These are phyloP conservation scores for Trachelus tabidus DNA, from an alignment of 2,888 invertebrate species.

Conservation along the genomic window DNA sequence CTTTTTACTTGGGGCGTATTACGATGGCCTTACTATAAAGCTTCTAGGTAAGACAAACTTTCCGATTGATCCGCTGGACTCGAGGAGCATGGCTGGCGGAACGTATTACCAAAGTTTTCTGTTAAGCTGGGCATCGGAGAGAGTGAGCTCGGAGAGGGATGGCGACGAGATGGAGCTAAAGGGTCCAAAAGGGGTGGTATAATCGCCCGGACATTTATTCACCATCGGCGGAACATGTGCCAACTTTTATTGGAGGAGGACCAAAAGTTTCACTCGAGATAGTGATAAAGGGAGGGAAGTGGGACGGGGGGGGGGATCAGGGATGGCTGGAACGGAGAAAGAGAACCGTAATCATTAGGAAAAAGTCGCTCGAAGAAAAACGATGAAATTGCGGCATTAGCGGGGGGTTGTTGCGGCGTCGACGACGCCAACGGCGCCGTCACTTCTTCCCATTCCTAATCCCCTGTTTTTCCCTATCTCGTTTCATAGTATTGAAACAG, in stretches of 20 bases:
- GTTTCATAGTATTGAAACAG: not conserved
- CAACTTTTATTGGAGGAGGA: conserved; percentile 58
- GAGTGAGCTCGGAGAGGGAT: conserved; percentile 15
- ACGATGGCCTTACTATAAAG: not conserved
- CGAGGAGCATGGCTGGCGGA: conserved; percentile 8
- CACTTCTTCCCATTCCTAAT: conserved; percentile 26
- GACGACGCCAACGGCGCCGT: conserved; percentile 22
- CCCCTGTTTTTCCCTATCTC: not conserved
- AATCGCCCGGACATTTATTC: conserved; percentile 59
- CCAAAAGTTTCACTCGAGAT: conserved; percentile 51
- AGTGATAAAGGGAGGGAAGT: conserved; percentile 11
- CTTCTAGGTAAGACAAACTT: conserved; percentile 25
- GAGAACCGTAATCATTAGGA: conserved; percentile 51
- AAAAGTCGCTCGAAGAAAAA: conserved; percentile 44
- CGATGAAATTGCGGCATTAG: conserved; percentile 57
- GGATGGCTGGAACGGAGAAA: conserved; percentile 6
- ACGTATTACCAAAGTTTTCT: conserved; percentile 56
- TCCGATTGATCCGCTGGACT: conserved; percentile 33
- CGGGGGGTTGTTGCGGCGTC: conserved; percentile 37
- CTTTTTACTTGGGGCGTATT: not conserved
- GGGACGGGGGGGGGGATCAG: conserved; percentile 6
- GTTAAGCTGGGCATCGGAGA: conserved; percentile 10
- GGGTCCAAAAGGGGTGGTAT: conserved; percentile 34
- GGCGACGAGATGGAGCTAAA: conserved; percentile 14
- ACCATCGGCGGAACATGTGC: conserved; percentile 52